phyloP scores from a whole-genome alignment of 2,888 invertebrate genomes.

The Margaritifera margaritifera region DNA sequence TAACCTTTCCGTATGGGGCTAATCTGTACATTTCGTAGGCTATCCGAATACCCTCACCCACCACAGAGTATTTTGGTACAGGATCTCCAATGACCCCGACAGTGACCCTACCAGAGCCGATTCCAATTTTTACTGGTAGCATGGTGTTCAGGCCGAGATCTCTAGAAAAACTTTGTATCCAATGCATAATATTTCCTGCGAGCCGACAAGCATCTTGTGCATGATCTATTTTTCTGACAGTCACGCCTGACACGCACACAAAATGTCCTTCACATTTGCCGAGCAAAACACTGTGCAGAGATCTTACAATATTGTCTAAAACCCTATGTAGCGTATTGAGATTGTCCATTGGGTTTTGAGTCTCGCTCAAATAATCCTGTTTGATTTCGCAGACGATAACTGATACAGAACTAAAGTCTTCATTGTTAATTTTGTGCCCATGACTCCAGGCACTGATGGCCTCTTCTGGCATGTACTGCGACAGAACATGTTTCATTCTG shows the following conservation, averaged over 20 bases:
- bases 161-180: conserved; percentile 1
- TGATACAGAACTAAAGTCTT: too few relatives aligned
- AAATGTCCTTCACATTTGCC: too few relatives aligned
- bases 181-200: too few relatives aligned
- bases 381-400: too few relatives aligned
- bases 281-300: too few relatives aligned
- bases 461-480: conserved; percentile 48
- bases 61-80: conserved; percentile 40
- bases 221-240: too few relatives aligned
- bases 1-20: conserved; percentile 31
- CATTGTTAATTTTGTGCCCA: conserved; percentile 36
- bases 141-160: conserved; percentile 20
- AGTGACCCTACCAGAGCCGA: conserved; percentile 37
- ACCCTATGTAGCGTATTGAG: too few relatives aligned
- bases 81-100: conserved; percentile 46
- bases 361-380: too few relatives aligned
- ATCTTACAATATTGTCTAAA: too few relatives aligned
- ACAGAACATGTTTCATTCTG: conserved; percentile 55
- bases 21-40: conserved; percentile 30
- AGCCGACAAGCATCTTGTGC: too few relatives aligned
- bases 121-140: conserved; percentile 17
- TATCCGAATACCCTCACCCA: conserved; percentile 45
- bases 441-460: conserved; percentile 35
- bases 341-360: too few relatives aligned
- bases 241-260: too few relatives aligned